A percentile compares a stretch with the other conserved stretches of the same genome.
Conservation (phyloP, 2,888 invertebrate genomes). For the Didymodactylos carnosus region DNA sequence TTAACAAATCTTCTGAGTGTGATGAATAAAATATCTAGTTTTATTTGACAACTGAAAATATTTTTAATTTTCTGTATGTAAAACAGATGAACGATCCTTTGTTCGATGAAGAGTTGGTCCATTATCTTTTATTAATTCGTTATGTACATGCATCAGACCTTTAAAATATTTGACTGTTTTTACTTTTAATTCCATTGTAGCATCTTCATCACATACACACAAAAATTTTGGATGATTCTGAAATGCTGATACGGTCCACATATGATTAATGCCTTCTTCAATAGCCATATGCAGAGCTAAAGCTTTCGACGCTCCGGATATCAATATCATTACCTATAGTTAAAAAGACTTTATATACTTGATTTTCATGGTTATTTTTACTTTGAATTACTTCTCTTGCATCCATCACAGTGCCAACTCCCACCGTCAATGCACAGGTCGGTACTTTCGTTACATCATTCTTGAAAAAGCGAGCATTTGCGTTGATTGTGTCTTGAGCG, state of each 20-base stretch:
- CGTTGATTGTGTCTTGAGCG: constrained; percentile 82
- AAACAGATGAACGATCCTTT: neutral
- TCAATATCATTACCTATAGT: constrained; percentile 66
- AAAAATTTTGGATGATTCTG: constrained; percentile 49
- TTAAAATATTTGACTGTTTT: constrained; percentile 98
- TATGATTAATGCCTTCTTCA: constrained; percentile 93
- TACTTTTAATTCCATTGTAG: constrained; percentile 80
- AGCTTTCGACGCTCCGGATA: constrained; percentile 84
- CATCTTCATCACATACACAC: constrained; percentile 90
- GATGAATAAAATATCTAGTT: too few species aligned
- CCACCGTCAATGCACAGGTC: constrained; percentile 77
- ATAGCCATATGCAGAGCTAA: constrained; percentile 89
- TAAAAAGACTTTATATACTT: constrained; percentile 26
- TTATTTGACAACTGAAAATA: too few species aligned
- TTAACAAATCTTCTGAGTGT: too few species aligned
- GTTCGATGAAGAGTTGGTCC: too few species aligned
- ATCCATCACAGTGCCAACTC: constrained; percentile 96
- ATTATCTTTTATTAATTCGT: constrained; percentile 19
- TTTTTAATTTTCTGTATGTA: neutral
- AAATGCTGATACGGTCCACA: constrained; percentile 99
- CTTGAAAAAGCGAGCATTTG: constrained; percentile 88
- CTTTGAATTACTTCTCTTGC: constrained; percentile 56
- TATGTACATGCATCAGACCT: constrained; percentile 34
- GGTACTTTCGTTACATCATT: constrained; percentile 83
- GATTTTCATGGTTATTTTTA: neutral